phyloP scores from a whole-genome alignment of 2,888 invertebrate genomes.

The Drosophila helvetica region DNA sequence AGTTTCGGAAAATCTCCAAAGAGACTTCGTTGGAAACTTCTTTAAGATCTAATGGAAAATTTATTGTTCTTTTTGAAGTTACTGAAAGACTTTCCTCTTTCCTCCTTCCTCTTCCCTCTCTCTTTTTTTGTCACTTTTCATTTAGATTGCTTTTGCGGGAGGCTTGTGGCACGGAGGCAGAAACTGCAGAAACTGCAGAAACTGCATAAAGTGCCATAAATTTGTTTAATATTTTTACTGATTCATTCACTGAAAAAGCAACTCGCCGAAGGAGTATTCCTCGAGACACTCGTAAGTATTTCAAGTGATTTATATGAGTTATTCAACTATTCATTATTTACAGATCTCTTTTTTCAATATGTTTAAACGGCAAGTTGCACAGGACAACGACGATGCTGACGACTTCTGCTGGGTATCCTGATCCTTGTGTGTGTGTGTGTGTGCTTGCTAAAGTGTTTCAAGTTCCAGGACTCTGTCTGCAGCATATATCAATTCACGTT shows the following conservation, averaged over 20 bases:
- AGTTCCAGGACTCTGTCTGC: conserved; percentile 15
- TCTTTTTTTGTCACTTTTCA: conserved; percentile 34
- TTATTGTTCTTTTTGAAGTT: conserved; percentile 35
- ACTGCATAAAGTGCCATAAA: conserved; percentile 32
- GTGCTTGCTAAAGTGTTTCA: conserved; percentile 13
- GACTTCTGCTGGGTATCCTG: conserved; percentile 17
- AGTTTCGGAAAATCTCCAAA: conserved; percentile 5
- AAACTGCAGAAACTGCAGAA: neutral
- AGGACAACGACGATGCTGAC: conserved; percentile 15
- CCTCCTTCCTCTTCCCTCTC: neutral
- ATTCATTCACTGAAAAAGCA: neutral
- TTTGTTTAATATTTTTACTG: conserved; percentile 21
- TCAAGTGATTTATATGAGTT: conserved; percentile 28
- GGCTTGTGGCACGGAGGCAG: neutral
- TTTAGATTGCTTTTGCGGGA: conserved; percentile 28
- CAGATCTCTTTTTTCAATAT: conserved; percentile 39
- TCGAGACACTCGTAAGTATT: neutral
- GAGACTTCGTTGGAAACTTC: conserved; percentile 21
- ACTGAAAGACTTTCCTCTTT: neutral
- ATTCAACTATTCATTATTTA: conserved; percentile 38
- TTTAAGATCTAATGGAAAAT: conserved; percentile 28
- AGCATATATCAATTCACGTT: conserved; percentile 35
- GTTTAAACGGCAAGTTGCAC: conserved; percentile 45
- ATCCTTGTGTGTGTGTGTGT: neutral
- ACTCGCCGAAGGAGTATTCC: neutral